phyloP scores from a whole-genome alignment of 2,113 vertebrate genomes.

The Panthera tigris region DNA sequence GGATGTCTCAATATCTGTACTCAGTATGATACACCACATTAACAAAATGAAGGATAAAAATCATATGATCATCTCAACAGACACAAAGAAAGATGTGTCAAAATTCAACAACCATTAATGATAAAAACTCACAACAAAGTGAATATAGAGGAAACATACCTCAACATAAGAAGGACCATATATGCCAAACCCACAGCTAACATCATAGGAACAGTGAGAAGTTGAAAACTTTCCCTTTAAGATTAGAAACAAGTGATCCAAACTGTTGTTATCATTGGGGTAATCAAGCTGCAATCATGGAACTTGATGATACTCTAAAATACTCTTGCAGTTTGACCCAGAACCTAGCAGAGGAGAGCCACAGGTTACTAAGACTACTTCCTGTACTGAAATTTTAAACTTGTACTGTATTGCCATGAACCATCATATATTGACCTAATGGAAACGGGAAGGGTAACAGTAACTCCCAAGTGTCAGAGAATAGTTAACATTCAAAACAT shows the following conservation, averaged over 20 bases:
- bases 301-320: background rate
- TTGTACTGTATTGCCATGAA: slow-evolving; percentile 92
- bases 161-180: background rate
- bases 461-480: slow-evolving; percentile 91
- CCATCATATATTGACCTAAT: slow-evolving; percentile 83
- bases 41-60: background rate
- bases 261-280: background rate
- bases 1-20: background rate
- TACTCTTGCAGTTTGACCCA: slow-evolving; percentile 95
- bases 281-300: background rate
- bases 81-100: background rate
- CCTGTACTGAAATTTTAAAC: slow-evolving; percentile 90
- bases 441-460: slow-evolving; percentile 88
- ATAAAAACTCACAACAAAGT: background rate
- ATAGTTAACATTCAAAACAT: slow-evolving; percentile 91
- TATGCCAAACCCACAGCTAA: background rate
- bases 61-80: background rate
- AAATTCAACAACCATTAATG: background rate
- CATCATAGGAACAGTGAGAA: background rate
- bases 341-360: slow-evolving; percentile 96
- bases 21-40: background rate
- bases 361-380: slow-evolving; percentile 98
- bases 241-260: background rate
- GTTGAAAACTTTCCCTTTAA: background rate
- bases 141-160: background rate